These are phyloP conservation scores for Ailuropoda melanoleuca DNA, from an alignment of 2,113 vertebrate genomes.

Conservation along the genomic window DNA sequence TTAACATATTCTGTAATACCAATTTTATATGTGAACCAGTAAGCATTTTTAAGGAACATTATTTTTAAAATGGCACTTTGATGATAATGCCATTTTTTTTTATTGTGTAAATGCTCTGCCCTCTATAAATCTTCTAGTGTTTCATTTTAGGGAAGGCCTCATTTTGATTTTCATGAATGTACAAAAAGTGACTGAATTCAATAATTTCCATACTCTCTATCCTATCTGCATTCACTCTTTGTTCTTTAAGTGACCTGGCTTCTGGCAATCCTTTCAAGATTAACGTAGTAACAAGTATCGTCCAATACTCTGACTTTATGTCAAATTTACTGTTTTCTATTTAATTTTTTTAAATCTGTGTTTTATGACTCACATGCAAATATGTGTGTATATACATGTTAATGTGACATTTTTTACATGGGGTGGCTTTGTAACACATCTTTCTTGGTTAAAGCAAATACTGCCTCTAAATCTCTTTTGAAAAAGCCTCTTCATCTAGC, in stretches of 20 bases:
- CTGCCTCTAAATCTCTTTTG: not conserved
- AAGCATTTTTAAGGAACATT: not conserved
- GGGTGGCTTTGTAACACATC: not conserved
- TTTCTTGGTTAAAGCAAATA: not conserved
- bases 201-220: not conserved
- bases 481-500: not conserved
- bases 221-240: not conserved
- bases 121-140: not conserved
- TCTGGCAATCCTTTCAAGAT: not conserved
- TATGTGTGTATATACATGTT: not conserved
- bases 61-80: not conserved
- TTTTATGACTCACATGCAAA: not conserved
- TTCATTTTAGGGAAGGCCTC: not conserved
- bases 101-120: not conserved
- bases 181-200: not conserved
- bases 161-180: constrained; percentile 50
- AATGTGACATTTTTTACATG: not conserved
- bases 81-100: not conserved
- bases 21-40: not conserved
- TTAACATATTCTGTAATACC: not conserved
- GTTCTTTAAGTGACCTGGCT: not conserved
- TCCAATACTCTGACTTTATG: not conserved
- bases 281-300: not conserved
- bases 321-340: not conserved
- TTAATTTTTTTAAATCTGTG: not conserved